Evolutionary conservation across 1,140 invertebrate genomes (phyloP).

Genomic region (Babylonia areolata): DNA sequence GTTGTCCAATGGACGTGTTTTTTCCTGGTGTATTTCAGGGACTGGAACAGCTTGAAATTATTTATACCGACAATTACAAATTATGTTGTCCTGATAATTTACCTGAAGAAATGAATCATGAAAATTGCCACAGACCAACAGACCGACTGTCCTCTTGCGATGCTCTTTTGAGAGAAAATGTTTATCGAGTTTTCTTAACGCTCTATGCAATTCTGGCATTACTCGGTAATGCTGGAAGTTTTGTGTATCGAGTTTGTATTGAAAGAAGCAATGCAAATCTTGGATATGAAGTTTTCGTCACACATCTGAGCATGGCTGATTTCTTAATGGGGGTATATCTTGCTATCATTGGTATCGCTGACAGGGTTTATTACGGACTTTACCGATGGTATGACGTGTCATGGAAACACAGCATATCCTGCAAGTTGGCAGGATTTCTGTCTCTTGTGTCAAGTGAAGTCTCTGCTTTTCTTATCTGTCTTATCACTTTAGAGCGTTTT

Average conservation of each 20-base stretch:
- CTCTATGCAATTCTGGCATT: neutral
- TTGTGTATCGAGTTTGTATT: neutral
- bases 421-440: constrained; percentile 3
- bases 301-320: neutral
- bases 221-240: neutral
- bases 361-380: neutral
- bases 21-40: neutral
- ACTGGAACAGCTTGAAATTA: neutral
- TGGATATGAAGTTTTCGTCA: neutral
- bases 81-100: neutral
- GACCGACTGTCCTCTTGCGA: constrained; percentile 17
- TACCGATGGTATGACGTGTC: neutral
- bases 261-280: neutral
- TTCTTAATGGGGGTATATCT: constrained; percentile 25
- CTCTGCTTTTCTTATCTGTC: constrained; percentile 13
- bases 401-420: constrained; percentile 19
- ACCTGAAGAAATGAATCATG: neutral
- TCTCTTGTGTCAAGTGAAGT: constrained; percentile 26
- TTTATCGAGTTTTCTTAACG: neutral
- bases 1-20: neutral
- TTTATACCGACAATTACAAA: constrained; percentile 17
- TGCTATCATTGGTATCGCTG: neutral
- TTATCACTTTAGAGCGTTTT: constrained; percentile 22
- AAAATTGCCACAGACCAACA: neutral
- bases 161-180: neutral